Conservation (phyloP, 2,797 vertebrate species). For the Tauraco hartlaubi region DNA sequence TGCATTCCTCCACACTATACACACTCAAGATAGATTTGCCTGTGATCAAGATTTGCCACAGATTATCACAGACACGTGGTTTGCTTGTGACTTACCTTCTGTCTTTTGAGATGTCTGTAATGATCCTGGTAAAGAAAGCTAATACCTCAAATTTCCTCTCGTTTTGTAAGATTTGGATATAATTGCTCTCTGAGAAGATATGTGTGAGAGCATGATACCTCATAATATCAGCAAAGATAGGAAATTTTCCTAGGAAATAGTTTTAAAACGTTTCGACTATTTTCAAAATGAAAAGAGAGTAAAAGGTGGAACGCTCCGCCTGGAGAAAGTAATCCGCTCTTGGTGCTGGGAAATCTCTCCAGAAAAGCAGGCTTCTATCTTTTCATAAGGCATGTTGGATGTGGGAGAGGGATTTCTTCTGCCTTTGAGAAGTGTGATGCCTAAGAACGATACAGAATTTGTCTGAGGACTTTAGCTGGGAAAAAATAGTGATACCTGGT, state of each 20-base stretch:
- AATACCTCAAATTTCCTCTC: background rate
- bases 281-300: background rate
- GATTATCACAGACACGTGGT: background rate
- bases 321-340: background rate
- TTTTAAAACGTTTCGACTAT: background rate
- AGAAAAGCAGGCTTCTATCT: background rate
- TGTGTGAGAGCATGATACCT: background rate
- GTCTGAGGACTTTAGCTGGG: background rate
- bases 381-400: background rate
- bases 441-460: background rate
- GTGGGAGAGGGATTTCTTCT: background rate
- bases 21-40: background rate
- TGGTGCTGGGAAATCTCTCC: background rate
- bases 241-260: background rate
- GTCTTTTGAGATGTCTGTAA: background rate
- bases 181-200: background rate
- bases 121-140: background rate
- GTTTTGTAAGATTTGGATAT: background rate
- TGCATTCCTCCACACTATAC: background rate
- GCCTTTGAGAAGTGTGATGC: background rate
- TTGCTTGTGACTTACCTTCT: background rate
- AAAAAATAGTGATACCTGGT: background rate
- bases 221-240: background rate
- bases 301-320: background rate
- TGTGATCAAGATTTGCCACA: background rate